Evolutionary conservation across 2,797 vertebrate species (phyloP).

Genomic region (Catamblyrhynchus diadema): DNA sequence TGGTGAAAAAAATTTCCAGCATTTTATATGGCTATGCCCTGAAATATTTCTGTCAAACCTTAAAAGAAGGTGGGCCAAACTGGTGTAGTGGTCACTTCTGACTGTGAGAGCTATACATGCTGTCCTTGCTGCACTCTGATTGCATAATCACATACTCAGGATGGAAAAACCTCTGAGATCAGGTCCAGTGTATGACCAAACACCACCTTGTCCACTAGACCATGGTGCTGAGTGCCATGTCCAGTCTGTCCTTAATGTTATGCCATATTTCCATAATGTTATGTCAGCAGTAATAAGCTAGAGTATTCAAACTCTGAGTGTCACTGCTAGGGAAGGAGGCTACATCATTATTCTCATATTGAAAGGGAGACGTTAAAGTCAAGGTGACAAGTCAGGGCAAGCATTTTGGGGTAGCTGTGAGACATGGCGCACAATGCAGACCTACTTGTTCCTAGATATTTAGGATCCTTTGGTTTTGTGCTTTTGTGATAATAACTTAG

Average conservation of each 20-base stretch:
- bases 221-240: background rate
- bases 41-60: background rate
- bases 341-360: background rate
- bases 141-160: background rate
- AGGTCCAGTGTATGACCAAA: background rate
- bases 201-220: background rate
- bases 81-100: background rate
- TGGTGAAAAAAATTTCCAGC: background rate
- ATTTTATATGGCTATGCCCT: background rate
- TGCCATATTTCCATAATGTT: background rate
- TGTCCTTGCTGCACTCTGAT: background rate
- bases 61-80: background rate
- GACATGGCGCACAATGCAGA: background rate
- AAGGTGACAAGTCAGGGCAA: background rate
- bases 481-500: background rate
- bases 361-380: background rate
- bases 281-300: background rate
- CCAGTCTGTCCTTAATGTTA: background rate
- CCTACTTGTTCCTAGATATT: background rate
- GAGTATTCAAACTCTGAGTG: background rate
- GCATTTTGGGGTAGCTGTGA: background rate
- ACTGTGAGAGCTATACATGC: background rate
- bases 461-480: background rate
- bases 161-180: background rate
- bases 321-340: background rate